Evolutionary conservation across 2,888 invertebrate species (phyloP), one percentile per base, ranked within the genome.

Genomic region (Linyphia triangularis): DNA sequence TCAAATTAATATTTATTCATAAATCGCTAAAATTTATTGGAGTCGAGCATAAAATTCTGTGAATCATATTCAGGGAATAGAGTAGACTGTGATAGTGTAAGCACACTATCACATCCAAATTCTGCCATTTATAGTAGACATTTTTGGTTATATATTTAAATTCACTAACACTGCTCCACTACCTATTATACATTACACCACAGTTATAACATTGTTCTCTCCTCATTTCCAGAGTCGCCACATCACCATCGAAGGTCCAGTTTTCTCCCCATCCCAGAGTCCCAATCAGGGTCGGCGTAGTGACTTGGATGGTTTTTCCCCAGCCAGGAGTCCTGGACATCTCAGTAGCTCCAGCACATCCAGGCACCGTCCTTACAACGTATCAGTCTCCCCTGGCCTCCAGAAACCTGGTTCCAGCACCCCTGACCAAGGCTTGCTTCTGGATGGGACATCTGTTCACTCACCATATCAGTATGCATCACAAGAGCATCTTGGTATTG

Each of bases 251-350:
- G 89, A 89, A 61, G 84, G 84, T 1, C 43, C 75, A 30, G 75
- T 89, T 5, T 89, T 83, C 63, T 89, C 89, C 19, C 89, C 89
- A 57, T 79, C 84, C 24, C 89, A 84, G 30, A 89, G 89, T 30
- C 89, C 89, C n/a, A 89, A 59, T 72, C 89, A 89, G 40, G 72
- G 86, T 33, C 43, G 89, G 6, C 72, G 89, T 13, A 33, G 73
- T 37, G 89, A 89, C 24, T 28, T 84, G 43, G 89, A 89, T 5
- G 33, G 43, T 16, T 89, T 79, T 24, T 78, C 89, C 9, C 84
- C 89, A 2, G 84, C 84, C 73, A 43, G 84, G 5, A 89, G 89
- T 69, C 89, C 89, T 13, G 84, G 84, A 9, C 89, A 89, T 59
- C 26, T 84, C 9, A 75, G 67, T n/a, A 30, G 72, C 24, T 84